Conservation (phyloP, 2,888 invertebrate species). For the Opisthograptis luteolata region DNA sequence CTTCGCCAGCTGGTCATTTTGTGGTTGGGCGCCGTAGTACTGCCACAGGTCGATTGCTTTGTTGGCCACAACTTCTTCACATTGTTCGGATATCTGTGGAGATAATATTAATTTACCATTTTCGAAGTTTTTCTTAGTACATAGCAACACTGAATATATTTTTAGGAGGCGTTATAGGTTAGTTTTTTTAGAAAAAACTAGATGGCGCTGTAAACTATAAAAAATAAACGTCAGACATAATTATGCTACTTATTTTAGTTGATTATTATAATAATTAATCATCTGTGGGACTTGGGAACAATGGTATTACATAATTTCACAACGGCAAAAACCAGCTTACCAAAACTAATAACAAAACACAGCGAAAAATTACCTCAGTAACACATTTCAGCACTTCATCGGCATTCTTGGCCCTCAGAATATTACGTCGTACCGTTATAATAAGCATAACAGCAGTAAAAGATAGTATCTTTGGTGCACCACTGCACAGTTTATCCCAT, state of each 20-base stretch:
- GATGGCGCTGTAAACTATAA: neutral
- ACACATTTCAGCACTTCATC: slow-evolving; percentile 87
- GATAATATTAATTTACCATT: slow-evolving; percentile 25
- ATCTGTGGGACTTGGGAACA: no score
- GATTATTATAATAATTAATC: no score
- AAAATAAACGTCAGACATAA: no score
- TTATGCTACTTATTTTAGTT: no score
- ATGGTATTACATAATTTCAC: no score
- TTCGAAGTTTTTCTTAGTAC: neutral
- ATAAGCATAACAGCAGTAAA: slow-evolving; percentile 91
- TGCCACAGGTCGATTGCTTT: slow-evolving; percentile 95
- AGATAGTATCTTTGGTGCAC: slow-evolving; percentile 92
- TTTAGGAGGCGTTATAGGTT: no score
- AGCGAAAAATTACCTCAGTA: slow-evolving; percentile 73
- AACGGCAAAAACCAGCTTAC: neutral
- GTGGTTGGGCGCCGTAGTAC: slow-evolving; percentile 87
- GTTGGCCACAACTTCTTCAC: slow-evolving; percentile 92
- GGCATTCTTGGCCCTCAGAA: slow-evolving; percentile 85
- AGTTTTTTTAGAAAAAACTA: neutral
- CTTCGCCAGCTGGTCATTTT: slow-evolving; percentile 72
- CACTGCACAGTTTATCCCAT: slow-evolving; percentile 95
- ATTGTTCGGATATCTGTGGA: slow-evolving; percentile 89
- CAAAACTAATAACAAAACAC: neutral
- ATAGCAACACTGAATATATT: slow-evolving; percentile 13
- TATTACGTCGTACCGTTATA: slow-evolving; percentile 87